Evolutionary conservation across 2,113 vertebrate genomes (phyloP).

Genomic region (Alouatta palliata): DNA sequence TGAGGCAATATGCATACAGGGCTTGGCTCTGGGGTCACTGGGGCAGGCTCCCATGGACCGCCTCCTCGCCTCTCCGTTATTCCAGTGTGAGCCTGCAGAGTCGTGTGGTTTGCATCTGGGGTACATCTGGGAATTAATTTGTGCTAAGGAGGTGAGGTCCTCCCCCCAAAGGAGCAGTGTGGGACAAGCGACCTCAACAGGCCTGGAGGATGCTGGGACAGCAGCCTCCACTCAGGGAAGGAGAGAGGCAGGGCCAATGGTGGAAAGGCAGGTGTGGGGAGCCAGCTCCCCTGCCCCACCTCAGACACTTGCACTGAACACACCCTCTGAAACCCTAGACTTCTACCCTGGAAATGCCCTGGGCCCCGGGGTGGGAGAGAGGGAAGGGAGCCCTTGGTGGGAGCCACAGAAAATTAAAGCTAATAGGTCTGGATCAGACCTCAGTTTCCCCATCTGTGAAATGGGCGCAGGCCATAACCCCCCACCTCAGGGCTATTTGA

Average conservation of each 20-base stretch:
- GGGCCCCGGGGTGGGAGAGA: neutral
- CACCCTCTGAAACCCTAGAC: neutral
- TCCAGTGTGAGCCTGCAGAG: neutral
- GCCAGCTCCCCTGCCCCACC: too few species aligned
- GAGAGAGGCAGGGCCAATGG: rapidly evolving
- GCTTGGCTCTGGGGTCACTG: neutral
- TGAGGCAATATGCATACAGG: rapidly evolving
- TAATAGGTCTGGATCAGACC: neutral
- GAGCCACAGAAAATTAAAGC: neutral
- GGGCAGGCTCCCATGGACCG: rapidly evolving
- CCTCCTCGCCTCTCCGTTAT: too few species aligned
- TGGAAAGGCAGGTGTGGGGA: neutral
- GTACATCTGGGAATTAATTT: conserved; percentile 73
- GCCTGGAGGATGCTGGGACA: neutral
- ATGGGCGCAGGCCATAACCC: neutral
- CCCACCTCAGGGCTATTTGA: rapidly evolving
- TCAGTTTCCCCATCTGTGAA: neutral
- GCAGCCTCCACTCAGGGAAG: neutral
- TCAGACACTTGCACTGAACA: too few species aligned
- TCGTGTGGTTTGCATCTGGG: conserved; percentile 9
- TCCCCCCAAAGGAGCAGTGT: neutral
- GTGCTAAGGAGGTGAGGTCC: conserved; percentile 54
- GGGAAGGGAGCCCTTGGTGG: neutral
- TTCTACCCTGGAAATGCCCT: neutral
- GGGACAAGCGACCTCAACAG: neutral